These are phyloP conservation scores for Mactromeris polynyma DNA, from an alignment of 2,888 invertebrate genomes.

Conservation along the genomic window DNA sequence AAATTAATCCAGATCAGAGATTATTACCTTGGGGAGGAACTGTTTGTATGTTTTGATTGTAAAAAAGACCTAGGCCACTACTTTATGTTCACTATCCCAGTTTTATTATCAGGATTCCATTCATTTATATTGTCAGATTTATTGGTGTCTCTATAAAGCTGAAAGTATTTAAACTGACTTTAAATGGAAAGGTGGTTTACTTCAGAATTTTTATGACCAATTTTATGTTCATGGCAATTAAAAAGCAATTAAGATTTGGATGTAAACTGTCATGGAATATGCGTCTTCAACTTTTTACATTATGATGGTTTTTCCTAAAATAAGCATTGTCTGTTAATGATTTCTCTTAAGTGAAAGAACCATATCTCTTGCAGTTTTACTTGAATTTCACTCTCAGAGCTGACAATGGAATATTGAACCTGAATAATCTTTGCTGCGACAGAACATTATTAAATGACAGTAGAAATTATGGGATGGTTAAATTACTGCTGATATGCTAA, in stretches of 20 bases:
- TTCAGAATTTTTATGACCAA: neutral
- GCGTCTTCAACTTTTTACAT: neutral
- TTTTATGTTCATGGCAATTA: neutral
- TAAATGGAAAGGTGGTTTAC: neutral
- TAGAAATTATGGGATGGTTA: neutral
- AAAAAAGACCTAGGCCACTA: neutral
- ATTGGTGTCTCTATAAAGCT: constrained; percentile 1
- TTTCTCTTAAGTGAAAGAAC: neutral
- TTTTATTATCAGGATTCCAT: neutral
- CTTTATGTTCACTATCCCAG: neutral
- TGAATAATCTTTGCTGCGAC: neutral
- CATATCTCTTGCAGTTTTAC: neutral
- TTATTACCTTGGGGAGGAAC: neutral
- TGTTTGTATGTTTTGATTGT: neutral
- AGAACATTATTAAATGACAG: neutral
- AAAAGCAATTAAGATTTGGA: neutral
- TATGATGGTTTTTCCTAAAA: neutral
- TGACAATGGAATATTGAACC: neutral
- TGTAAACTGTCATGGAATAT: neutral
- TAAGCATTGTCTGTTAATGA: neutral
- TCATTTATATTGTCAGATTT: neutral
- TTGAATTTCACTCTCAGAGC: neutral
- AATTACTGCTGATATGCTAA: neutral
- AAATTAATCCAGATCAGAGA: neutral
- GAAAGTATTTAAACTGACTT: neutral